phyloP scores from a whole-genome alignment of 2,888 invertebrate species.

The Diploptera punctata region DNA sequence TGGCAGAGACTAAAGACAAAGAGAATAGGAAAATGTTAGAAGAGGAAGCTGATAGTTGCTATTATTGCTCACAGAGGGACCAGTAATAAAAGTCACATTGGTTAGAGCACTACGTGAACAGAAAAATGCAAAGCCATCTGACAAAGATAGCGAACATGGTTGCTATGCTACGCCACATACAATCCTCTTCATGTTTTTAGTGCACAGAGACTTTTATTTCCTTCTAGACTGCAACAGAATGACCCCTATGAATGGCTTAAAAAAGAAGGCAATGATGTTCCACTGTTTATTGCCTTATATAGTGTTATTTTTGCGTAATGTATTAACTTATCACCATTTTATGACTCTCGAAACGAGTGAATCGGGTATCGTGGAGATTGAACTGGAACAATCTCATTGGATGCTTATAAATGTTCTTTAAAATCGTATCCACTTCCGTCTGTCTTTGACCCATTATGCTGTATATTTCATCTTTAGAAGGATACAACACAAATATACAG shows the following conservation, averaged over 20 bases:
- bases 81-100: conserved; percentile 33
- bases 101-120: neutral
- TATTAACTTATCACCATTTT: too few species aligned
- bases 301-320: too few species aligned
- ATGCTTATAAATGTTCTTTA: too few species aligned
- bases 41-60: conserved; percentile 14
- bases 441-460: too few species aligned
- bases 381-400: too few species aligned
- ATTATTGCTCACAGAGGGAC: conserved; percentile 32
- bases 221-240: neutral
- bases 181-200: neutral
- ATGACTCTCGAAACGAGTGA: too few species aligned
- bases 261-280: too few species aligned
- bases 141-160: neutral
- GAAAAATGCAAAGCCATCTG: neutral
- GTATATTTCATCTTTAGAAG: too few species aligned
- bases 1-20: neutral
- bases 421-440: too few species aligned
- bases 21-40: neutral
- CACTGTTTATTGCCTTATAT: too few species aligned
- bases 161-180: neutral
- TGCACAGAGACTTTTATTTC: neutral
- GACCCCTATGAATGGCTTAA: neutral
- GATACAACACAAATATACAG: too few species aligned
- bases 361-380: too few species aligned